Evolutionary conservation across 1,140 invertebrate genomes (phyloP), one percentile per base, ranked within the genome.

Genomic region (Leptoteleia sp.): DNA sequence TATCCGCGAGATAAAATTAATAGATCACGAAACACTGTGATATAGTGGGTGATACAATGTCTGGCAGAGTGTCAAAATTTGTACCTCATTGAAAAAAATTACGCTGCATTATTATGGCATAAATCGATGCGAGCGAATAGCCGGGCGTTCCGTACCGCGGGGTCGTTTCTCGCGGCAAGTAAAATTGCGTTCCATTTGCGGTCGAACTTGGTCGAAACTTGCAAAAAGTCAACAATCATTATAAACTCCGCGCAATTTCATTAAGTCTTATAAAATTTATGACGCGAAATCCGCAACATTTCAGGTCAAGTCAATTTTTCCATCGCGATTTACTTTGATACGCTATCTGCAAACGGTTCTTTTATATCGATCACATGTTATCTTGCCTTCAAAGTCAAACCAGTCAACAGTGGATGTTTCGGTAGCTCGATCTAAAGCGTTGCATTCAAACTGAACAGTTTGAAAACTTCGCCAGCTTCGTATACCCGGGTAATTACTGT

Each of bases 1-100:
- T 17, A 25, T 19, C n/a, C 55, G 57, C 45, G 22, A 45, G 19
- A 6, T 1, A 0, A 42, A 71, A 71, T 61, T 71, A 61, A 37
- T 52, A 52, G 55, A 43, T 37, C n/a, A 25, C 9, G 17, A 61
- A 43, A 37, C 27, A 45, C 22, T 9, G n/a, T 62, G 55, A 54
- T 54, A 45, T 61, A 61, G 27, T 52, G 38, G 22, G 9, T 52
- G 67, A 59, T 50, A 61, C 33, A 52, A 29, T 45, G 43, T 54
- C 47, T 71, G 67, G 67, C 67, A 71, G 31, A 25, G 45, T 71
- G 45, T 27, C 67, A 71, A 71, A 61, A 47, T 31, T 9, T 38
- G 55, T 45, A 55, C 17, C 17, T 3, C 38, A 37, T 38, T 54
- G 29, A n/a, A 54, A 54, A 64, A 62, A 72, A 62, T 37, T 45